These are phyloP conservation scores for Sipha maydis DNA, from an alignment of 2,888 invertebrate species.

Conservation along the genomic window DNA sequence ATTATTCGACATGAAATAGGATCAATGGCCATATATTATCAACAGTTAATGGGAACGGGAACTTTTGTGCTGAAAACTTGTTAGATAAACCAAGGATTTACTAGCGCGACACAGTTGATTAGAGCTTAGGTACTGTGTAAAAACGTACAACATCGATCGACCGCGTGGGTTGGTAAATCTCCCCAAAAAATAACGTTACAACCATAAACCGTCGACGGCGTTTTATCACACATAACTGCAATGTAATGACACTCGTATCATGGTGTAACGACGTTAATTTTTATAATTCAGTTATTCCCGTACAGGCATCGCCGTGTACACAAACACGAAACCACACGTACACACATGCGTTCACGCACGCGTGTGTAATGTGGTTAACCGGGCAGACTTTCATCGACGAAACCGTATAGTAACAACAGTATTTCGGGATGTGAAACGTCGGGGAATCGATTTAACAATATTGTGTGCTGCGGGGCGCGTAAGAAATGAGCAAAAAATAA, in stretches of 20 bases:
- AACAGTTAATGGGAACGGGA: no score
- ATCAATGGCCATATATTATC: no score
- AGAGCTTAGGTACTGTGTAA: no score
- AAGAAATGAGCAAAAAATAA: neutral
- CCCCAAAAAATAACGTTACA: neutral
- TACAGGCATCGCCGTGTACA: neutral
- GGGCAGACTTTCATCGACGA: constrained; percentile 3
- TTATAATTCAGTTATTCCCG: neutral
- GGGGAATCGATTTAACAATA: neutral
- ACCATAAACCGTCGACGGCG: neutral
- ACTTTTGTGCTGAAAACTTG: no score
- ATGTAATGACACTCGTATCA: neutral
- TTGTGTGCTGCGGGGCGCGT: neutral
- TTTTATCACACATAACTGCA: neutral
- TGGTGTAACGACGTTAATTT: neutral
- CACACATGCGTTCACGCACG: neutral
- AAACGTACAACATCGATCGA: no score
- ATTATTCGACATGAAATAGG: no score
- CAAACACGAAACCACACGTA: neutral
- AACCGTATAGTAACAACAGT: neutral
- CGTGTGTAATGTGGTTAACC: constrained; percentile 29
- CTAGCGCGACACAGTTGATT: no score
- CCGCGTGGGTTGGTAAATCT: no score
- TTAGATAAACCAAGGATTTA: no score
- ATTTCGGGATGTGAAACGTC: neutral